Evolutionary conservation across 2,888 invertebrate species (phyloP).

Genomic region (Trichogramma evanescens): DNA sequence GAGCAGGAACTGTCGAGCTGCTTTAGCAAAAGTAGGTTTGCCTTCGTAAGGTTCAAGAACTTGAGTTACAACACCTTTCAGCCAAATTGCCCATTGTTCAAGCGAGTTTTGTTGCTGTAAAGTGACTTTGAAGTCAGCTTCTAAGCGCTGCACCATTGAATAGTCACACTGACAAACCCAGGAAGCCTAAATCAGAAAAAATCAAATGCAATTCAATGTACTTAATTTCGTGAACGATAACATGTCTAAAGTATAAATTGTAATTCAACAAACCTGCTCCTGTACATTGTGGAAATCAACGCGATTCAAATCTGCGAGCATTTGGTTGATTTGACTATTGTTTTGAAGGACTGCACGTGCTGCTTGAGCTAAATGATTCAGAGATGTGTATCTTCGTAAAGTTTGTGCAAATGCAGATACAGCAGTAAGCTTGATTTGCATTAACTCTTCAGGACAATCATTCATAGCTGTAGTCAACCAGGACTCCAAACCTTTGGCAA

Average conservation of each 20-base stretch:
- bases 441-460: slow-evolving; percentile 75
- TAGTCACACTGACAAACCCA: slow-evolving; percentile 97
- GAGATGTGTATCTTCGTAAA: slow-evolving; percentile 87
- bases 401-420: slow-evolving; percentile 93
- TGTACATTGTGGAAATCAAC: slow-evolving; percentile 97
- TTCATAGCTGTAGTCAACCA: slow-evolving; percentile 77
- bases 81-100: slow-evolving; percentile 97
- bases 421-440: slow-evolving; percentile 71
- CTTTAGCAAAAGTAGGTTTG: slow-evolving; percentile 73
- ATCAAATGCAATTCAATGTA: slow-evolving; percentile 35
- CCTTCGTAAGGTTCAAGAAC: slow-evolving; percentile 85
- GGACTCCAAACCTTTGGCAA: slow-evolving; percentile 85
- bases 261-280: slow-evolving; percentile 55
- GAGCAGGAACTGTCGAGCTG: slow-evolving; percentile 85
- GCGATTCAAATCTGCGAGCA: slow-evolving; percentile 92
- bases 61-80: slow-evolving; percentile 85
- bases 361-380: slow-evolving; percentile 94
- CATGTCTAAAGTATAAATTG: neutral
- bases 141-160: slow-evolving; percentile 73
- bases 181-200: slow-evolving; percentile 61
- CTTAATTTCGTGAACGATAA: neutral
- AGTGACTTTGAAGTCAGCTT: slow-evolving; percentile 88
- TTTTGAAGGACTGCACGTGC: slow-evolving; percentile 94
- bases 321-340: slow-evolving; percentile 89
- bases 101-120: slow-evolving; percentile 86